Conservation (phyloP, 2,888 invertebrate genomes). For the Leptopilina drosophilae region DNA sequence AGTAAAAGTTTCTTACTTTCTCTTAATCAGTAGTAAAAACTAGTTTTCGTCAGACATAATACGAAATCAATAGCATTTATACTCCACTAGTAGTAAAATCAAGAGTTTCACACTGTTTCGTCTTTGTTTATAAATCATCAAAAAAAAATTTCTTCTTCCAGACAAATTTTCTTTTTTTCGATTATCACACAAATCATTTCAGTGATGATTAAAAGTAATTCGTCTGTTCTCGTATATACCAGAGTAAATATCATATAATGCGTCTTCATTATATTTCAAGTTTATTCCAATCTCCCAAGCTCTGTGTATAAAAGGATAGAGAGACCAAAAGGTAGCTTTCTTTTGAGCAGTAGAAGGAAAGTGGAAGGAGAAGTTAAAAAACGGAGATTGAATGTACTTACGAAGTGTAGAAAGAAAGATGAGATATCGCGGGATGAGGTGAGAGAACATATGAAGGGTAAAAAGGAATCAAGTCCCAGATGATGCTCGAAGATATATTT, state of each 20-base stretch:
- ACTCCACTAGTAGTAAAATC: too few species aligned
- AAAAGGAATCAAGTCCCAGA: slow-evolving; percentile 38
- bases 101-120: too few species aligned
- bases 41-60: too few species aligned
- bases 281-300: slow-evolving; percentile 22
- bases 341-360: too few species aligned
- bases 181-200: not conserved
- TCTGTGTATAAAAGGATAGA: not conserved
- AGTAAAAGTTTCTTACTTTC: too few species aligned
- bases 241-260: slow-evolving; percentile 11
- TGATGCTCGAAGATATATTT: slow-evolving; percentile 34
- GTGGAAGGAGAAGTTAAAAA: not conserved
- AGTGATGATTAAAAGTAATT: not conserved
- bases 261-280: slow-evolving; percentile 26
- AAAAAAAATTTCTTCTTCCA: too few species aligned
- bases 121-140: not conserved
- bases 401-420: slow-evolving; percentile 35
- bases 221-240: not conserved
- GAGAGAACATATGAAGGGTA: slow-evolving; percentile 25
- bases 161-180: not conserved
- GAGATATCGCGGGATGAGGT: slow-evolving; percentile 26
- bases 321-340: not conserved
- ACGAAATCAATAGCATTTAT: too few species aligned
- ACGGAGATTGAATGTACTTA: slow-evolving; percentile 27
- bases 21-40: too few species aligned